Evolutionary conservation across 2,797 vertebrate genomes (phyloP).

Genomic region (Sorex maritimensis): DNA sequence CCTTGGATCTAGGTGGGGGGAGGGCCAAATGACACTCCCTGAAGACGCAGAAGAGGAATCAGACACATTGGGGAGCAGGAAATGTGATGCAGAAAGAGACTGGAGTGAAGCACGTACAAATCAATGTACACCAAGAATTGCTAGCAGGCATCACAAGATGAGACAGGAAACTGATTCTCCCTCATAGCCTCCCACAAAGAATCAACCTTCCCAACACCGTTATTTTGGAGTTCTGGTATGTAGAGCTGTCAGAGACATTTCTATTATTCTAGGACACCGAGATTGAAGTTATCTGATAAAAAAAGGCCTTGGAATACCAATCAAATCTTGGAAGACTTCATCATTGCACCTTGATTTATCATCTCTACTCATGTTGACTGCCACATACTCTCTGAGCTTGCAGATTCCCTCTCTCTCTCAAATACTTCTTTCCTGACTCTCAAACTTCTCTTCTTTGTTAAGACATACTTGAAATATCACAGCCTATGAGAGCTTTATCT

Average conservation of each 20-base stretch:
- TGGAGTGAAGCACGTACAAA: background rate
- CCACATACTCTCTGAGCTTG: background rate
- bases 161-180: background rate
- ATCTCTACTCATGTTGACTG: background rate
- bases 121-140: background rate
- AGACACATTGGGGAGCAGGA: background rate
- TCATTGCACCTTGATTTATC: background rate
- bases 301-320: background rate
- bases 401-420: background rate
- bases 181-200: background rate
- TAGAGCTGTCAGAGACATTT: conserved; percentile 12
- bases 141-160: background rate
- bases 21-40: background rate
- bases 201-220: background rate
- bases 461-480: conserved; percentile 22
- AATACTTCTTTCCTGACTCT: background rate
- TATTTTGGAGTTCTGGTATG: conserved; percentile 32
- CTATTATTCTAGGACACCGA: background rate
- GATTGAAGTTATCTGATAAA: background rate
- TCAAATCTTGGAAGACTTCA: background rate
- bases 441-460: conserved; percentile 28
- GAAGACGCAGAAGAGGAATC: conserved; percentile 3
- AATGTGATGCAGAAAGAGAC: background rate
- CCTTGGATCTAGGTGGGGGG: background rate
- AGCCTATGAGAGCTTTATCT: background rate